These are phyloP conservation scores for Campaea margaritaria DNA, from an alignment of 2,888 invertebrate genomes.

Conservation along the genomic window DNA sequence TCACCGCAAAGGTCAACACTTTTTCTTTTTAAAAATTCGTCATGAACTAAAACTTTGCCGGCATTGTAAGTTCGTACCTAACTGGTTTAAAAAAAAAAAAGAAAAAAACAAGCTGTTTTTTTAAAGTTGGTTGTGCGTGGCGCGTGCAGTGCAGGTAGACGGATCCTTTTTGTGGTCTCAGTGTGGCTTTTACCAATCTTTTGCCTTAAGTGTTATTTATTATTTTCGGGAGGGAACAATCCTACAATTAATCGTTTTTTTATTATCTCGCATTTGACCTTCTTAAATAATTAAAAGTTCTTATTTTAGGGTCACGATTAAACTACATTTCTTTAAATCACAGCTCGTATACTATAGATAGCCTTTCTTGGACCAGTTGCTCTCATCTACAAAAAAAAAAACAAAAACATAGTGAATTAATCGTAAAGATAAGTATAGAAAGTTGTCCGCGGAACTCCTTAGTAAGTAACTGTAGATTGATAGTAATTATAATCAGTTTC, in stretches of 20 bases:
- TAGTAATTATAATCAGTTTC: too few species aligned
- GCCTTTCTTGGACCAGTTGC: too few species aligned
- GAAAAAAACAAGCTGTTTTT: conserved; percentile 37
- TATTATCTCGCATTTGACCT: not conserved
- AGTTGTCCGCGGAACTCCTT: too few species aligned
- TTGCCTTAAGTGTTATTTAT: conserved; percentile 5
- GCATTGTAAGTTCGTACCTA: conserved; percentile 1
- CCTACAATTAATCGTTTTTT: not conserved
- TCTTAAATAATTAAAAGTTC: too few species aligned
- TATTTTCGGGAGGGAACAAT: not conserved
- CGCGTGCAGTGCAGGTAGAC: conserved; percentile 56
- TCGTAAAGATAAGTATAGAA: too few species aligned
- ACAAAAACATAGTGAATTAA: too few species aligned
- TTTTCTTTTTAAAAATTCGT: conserved; percentile 14
- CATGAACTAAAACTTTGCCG: conserved; percentile 12
- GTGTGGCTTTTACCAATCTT: conserved; percentile 8
- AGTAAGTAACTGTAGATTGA: too few species aligned
- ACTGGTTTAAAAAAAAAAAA: conserved; percentile 49
- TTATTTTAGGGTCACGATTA: too few species aligned
- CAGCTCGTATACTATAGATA: too few species aligned
- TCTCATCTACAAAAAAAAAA: too few species aligned
- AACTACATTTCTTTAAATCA: too few species aligned
- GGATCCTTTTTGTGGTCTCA: conserved; percentile 32
- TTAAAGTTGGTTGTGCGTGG: conserved; percentile 36
- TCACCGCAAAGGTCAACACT: conserved; percentile 19